Evolutionary conservation across 2,797 vertebrate genomes (phyloP), one percentile per base, ranked within the genome.

Genomic region (Karalla daura): DNA sequence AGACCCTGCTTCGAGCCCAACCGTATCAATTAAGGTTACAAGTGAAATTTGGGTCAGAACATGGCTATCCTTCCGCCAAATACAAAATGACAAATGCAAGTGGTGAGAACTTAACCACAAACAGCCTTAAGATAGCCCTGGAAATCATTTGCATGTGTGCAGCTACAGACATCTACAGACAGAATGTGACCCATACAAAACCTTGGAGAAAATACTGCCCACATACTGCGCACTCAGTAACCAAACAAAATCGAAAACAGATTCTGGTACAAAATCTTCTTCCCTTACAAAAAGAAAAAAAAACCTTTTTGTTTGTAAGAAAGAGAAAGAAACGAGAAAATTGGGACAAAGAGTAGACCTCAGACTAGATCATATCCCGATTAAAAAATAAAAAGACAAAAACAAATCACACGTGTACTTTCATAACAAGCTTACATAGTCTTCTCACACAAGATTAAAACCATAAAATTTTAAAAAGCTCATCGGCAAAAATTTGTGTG

Each of bases 161-260:
- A n/a, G n/a, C n/a, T 49, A 40, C 33, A 13, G 40, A 61, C 25
- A 43, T 65, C 18, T 27, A 43, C 7, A 66, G 51, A 71, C 63
- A 69, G 66, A 64, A 61, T 39, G 7, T 37, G 60, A 76, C 20
- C 45, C 0, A 0, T 10, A 14, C 24, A 43, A 70, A 78, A 40
- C 44, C 33, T 5, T 11, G 5, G 20, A 73, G 72, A 45, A 82
- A 75, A 59, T 17, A 23, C 32, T 49, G 33, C 55, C 64, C 39
- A 23, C 56, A 66, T 12, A 36, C 25, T 18, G 18, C 60, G 59
- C 67, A 60, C 49, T 9, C 40, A 76, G 27, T 72, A 28, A 28
- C 4, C 4, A 28, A 28, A 11, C 36, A 76, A 27, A 74, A 80
- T 69, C 18, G 54, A 55, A 81, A 86, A 81, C 72, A 81, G 68